Evolutionary conservation across 2,797 vertebrate genomes (phyloP).

Genomic region (Morelia viridis): DNA sequence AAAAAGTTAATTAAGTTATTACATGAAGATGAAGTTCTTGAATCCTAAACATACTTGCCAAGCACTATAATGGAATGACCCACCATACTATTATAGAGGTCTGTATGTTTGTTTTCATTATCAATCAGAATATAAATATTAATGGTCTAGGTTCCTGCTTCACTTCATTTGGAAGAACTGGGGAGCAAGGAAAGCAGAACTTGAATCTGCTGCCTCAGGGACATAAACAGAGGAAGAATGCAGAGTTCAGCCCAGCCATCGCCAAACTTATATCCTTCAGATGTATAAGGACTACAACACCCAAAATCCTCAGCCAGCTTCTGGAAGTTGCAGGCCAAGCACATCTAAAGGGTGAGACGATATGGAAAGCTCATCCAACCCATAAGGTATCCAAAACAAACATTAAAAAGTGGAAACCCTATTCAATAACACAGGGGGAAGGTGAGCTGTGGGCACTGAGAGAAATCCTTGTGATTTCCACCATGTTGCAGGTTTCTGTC

Average conservation of each 20-base stretch:
- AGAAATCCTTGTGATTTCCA: background rate
- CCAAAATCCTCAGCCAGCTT: background rate
- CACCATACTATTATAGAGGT: background rate
- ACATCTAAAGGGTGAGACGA: background rate
- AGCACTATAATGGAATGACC: background rate
- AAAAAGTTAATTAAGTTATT: background rate
- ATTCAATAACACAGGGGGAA: background rate
- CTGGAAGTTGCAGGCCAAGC: background rate
- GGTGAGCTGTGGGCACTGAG: background rate
- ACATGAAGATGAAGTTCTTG: background rate
- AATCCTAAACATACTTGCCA: background rate
- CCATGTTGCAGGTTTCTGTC: background rate
- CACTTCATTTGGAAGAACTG: background rate
- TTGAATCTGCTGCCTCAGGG: background rate
- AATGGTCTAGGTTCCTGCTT: background rate
- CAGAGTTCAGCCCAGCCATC: background rate
- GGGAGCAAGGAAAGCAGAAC: background rate
- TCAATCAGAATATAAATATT: background rate
- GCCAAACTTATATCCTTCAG: background rate
- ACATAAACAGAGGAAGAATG: background rate
- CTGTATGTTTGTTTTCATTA: background rate
- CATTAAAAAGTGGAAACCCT: background rate
- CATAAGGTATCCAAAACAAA: background rate
- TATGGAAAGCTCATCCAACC: background rate
- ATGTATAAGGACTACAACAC: background rate